A percentile compares a stretch with the other conserved stretches of the same genome.
Conservation (phyloP, 2,797 vertebrate species). For the Pipistrellus pygmaeus region DNA sequence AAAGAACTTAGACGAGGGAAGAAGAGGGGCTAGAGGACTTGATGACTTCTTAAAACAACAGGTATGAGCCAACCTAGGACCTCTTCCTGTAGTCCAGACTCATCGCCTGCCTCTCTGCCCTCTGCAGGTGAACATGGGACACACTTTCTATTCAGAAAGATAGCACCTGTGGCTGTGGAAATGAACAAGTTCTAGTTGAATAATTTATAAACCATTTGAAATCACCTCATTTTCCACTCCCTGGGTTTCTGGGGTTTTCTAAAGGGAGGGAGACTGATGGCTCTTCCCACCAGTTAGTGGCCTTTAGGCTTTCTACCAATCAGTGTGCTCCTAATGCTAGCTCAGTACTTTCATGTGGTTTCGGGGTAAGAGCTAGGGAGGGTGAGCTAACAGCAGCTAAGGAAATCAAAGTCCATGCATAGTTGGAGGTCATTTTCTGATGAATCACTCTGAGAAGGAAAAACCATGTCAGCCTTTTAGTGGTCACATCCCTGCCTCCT, state of each 20-base stretch:
- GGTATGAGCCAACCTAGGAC: neutral
- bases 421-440: neutral
- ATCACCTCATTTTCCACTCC: neutral
- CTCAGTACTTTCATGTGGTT: neutral
- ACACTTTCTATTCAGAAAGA: neutral
- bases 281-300: neutral
- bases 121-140: rapidly evolving
- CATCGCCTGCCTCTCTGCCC: neutral
- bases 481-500: neutral
- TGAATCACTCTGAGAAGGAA: neutral
- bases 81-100: neutral
- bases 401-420: neutral
- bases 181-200: too few relatives aligned
- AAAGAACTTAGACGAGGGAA: neutral
- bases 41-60: neutral
- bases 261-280: neutral
- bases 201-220: neutral
- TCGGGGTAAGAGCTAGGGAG: neutral
- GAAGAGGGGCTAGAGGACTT: too few relatives aligned
- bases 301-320: neutral
- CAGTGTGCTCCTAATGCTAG: rapidly evolving
- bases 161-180: rapidly evolving
- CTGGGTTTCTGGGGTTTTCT: neutral
- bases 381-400: neutral
- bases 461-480: neutral